Evolutionary conservation across 2,113 vertebrate species (phyloP), one percentile per base, ranked within the genome.

Genomic region (Misgurnus anguillicaudatus): DNA sequence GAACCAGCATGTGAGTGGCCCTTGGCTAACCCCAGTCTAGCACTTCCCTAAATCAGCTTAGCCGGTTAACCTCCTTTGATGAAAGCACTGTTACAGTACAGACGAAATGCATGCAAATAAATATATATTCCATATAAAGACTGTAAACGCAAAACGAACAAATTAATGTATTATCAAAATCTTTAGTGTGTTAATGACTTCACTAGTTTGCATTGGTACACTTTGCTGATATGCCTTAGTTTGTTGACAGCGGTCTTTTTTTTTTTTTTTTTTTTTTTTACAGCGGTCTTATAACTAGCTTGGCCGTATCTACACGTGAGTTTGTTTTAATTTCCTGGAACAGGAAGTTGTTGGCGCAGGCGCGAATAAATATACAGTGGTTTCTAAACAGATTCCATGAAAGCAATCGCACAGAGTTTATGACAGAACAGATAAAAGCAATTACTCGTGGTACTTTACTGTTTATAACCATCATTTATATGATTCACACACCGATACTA

Each of bases 291-390:
- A 69, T 36, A 45, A 51, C 66, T 10, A n/a, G 67, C 17, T 77
- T 75, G 81, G 21, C 60, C 24, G 38, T 41, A 82, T 62, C 85
- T 86, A 86, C 91, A 92, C 89, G 89, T 91, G 91, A 92, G 89
- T 89, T 91, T 92, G 91, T 92, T 92, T 92, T 91, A 88, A 87
- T 89, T 65, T 48, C 63, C 75, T 75, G 80, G 79, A 85, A 48
- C 88, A 89, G 90, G 91, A 92, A 91, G 90, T 88, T 71, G 62
- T 69, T 58, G 60, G 65, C 1, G 62, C 62, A 58, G 9, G 24
- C 38, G 21, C 8, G 1, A 16, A 36, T 8, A 19, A 6, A 8
- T n/a, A 57, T 55, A 55, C 19, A 14, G n/a, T 60, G 21, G 70
- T 42, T 73, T 57, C 31, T 38, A 71, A 55, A 16, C 48, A 71